phyloP scores from a whole-genome alignment of 2,888 invertebrate genomes.

The Ommatoiulus sabulosus region DNA sequence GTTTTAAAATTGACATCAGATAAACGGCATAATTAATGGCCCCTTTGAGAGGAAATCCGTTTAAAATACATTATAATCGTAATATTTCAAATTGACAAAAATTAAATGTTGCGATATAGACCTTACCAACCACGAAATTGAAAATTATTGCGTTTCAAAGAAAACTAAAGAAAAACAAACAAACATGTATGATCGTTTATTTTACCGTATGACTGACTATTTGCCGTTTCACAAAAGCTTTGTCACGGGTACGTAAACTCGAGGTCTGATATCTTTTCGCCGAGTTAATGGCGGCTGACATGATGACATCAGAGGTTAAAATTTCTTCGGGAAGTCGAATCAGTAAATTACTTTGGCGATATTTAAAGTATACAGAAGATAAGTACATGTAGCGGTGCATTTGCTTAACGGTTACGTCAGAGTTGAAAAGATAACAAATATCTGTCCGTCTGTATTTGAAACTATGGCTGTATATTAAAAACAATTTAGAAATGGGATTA shows the following conservation, averaged over 20 bases:
- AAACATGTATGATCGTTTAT: no score
- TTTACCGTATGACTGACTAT: no score
- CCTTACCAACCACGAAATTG: not conserved
- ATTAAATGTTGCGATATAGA: not conserved
- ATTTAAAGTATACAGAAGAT: not conserved
- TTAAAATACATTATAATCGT: not conserved
- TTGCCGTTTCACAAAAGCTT: not conserved
- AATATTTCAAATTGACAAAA: not conserved
- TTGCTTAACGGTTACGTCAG: not conserved
- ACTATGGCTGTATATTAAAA: no score
- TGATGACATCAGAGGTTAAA: not conserved
- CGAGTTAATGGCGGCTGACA: not conserved
- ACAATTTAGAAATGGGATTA: no score
- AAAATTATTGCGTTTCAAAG: not conserved
- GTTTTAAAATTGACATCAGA: not conserved
- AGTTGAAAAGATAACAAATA: not conserved
- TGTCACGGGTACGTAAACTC: not conserved
- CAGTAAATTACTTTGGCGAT: not conserved
- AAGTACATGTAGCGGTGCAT: not conserved
- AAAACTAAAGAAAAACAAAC: no score
- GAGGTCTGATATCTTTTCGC: not conserved
- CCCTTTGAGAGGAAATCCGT: slow-evolving; percentile 29
- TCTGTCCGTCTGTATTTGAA: no score
- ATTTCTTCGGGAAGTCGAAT: not conserved
- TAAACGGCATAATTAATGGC: not conserved